These are phyloP conservation scores for Metaphire vulgaris DNA, from an alignment of 1,140 invertebrate genomes.

Conservation along the genomic window DNA sequence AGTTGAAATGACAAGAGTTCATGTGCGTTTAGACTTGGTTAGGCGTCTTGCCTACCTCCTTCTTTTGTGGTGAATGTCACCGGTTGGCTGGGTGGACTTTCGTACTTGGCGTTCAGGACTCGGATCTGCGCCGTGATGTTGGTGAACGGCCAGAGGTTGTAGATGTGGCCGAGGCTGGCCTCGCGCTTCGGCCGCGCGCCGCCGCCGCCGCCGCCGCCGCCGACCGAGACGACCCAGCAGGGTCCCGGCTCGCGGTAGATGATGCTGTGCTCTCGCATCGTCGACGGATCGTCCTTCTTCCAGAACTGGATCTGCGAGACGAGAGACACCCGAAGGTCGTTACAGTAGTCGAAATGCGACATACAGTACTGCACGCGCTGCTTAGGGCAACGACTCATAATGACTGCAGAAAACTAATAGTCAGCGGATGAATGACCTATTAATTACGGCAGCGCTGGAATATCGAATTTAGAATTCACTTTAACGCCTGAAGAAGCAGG, in stretches of 20 bases:
- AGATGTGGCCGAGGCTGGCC: slow-evolving; percentile 24
- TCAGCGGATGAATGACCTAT: background rate
- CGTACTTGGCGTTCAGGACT: slow-evolving; percentile 28
- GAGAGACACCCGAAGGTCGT: background rate
- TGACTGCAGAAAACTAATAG: background rate
- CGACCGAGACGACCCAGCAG: slow-evolving; percentile 19
- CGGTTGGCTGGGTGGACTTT: slow-evolving; percentile 23
- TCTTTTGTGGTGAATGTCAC: slow-evolving; percentile 16
- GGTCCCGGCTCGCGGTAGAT: slow-evolving; percentile 23
- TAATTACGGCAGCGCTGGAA: too few species aligned
- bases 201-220: background rate
- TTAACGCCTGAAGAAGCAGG: too few species aligned
- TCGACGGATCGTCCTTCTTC: slow-evolving; percentile 10
- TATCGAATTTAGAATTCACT: too few species aligned
- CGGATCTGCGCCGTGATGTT: slow-evolving; percentile 28
- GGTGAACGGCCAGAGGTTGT: slow-evolving; percentile 30
- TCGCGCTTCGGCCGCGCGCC: background rate
- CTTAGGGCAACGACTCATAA: background rate
- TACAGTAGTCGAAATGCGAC: background rate
- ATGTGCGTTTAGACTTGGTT: too few species aligned
- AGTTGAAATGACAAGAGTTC: too few species aligned
- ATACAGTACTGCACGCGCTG: background rate
- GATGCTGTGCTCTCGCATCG: slow-evolving; percentile 29
- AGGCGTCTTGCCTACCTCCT: slow-evolving; percentile 23
- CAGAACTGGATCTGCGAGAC: slow-evolving; percentile 28